Percentiles rank a stretch among this genome's conserved stretches.
phyloP scores from a whole-genome alignment of 35 echinoderm and acorn worm genomes.

The Apostichopus japonicus region DNA sequence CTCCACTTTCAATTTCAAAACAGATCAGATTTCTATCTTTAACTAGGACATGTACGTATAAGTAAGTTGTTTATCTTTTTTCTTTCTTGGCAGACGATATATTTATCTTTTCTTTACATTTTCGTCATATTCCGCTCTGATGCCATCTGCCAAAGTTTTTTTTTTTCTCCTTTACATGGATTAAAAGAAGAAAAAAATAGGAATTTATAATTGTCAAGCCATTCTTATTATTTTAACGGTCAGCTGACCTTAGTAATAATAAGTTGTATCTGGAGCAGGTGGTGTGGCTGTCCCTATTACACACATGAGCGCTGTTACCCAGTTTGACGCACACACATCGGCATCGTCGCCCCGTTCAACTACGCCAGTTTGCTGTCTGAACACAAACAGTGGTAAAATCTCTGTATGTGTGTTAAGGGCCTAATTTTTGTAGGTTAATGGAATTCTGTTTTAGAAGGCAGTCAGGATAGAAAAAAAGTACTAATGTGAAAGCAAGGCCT shows the following conservation, averaged over 20 bases:
- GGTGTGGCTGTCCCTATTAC: slow-evolving; percentile 38
- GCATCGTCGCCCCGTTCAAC: not conserved
- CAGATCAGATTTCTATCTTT: no score
- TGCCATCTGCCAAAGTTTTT: slow-evolving; percentile 5
- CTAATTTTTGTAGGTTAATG: slow-evolving; percentile 57
- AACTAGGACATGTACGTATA: no score
- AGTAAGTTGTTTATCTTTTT: no score
- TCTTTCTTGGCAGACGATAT: no score
- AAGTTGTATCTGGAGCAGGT: slow-evolving; percentile 28
- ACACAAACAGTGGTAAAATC: slow-evolving; percentile 10
- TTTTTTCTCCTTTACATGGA: not conserved
- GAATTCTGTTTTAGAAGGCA: slow-evolving; percentile 35
- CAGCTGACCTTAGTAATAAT: slow-evolving; percentile 25
- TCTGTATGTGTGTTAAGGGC: slow-evolving; percentile 47
- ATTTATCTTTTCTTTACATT: no score
- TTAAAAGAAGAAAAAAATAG: not conserved
- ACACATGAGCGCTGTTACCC: slow-evolving; percentile 34
- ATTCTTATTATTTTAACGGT: slow-evolving; percentile 47
- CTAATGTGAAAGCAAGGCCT: slow-evolving; percentile 46
- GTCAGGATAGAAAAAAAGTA: slow-evolving; percentile 1
- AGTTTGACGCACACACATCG: slow-evolving; percentile 6
- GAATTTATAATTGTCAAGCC: slow-evolving; percentile 14
- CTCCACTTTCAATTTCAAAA: not conserved
- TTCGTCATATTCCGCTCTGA: no score
- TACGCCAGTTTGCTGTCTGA: not conserved